A percentile compares a stretch with the other conserved stretches of the same genome.
These are phyloP conservation scores for Vireo griseus DNA, from an alignment of 2,797 vertebrate species.

Conservation along the genomic window DNA sequence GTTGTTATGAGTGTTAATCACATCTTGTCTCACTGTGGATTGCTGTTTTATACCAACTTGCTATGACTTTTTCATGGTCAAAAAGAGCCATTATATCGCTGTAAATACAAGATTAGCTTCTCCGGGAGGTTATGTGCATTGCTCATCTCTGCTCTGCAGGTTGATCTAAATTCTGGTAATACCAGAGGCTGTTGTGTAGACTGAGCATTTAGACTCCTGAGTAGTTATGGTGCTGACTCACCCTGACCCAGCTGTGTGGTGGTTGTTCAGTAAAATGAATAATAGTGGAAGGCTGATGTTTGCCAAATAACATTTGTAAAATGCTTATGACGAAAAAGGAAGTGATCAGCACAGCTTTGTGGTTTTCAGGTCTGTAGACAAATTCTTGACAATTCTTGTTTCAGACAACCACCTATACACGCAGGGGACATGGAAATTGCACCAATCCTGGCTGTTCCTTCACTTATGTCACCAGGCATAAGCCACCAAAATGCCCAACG, in stretches of 20 bases:
- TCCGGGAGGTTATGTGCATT: not conserved
- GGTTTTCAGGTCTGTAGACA: not conserved
- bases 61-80: not conserved
- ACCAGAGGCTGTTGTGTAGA: not conserved
- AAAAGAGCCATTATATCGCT: not conserved
- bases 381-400: conserved; percentile 22
- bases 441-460: conserved; percentile 88
- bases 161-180: not conserved
- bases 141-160: not conserved
- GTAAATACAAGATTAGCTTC: not conserved
- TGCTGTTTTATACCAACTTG: not conserved
- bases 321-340: not conserved
- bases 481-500: conserved; percentile 88
- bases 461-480: conserved; percentile 95
- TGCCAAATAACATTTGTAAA: not conserved
- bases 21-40: not conserved
- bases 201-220: not conserved
- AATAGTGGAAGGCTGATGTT: not conserved
- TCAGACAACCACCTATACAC: conserved; percentile 92
- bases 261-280: not conserved
- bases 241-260: not conserved
- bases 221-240: not conserved
- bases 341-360: not conserved
- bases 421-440: conserved; percentile 91
- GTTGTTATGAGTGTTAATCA: not conserved